These are phyloP conservation scores for Irena cyanogastra DNA, from an alignment of 2,113 vertebrate species.

Conservation along the genomic window DNA sequence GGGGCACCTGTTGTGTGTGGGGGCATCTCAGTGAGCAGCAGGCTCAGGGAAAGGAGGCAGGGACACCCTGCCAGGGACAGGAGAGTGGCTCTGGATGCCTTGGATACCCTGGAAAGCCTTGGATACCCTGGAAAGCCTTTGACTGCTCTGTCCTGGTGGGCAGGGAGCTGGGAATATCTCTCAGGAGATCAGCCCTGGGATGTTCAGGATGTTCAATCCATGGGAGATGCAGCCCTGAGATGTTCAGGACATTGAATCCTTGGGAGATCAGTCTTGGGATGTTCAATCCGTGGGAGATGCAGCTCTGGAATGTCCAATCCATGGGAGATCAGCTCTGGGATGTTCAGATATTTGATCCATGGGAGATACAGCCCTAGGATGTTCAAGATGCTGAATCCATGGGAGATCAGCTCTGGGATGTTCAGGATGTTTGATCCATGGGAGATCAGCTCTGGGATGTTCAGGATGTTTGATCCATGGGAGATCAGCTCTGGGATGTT, in stretches of 20 bases:
- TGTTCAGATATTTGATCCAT: accelerated
- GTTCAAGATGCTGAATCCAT: not conserved
- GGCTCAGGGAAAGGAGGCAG: accelerated
- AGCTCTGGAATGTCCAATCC: accelerated
- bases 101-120: not conserved
- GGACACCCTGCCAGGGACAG: accelerated
- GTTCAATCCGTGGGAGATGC: accelerated
- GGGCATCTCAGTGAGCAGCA: accelerated
- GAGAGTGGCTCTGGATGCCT: accelerated
- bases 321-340: too few relatives aligned
- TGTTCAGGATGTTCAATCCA: not conserved
- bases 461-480: accelerated
- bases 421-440: accelerated
- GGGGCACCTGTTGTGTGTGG: not conserved
- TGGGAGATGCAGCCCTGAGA: too few relatives aligned
- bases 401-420: not conserved
- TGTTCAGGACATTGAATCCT: accelerated
- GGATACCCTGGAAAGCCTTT: not conserved
- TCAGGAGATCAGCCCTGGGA: not conserved
- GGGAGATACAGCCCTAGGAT: not conserved
- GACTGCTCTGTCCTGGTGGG: not conserved
- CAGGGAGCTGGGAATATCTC: not conserved
- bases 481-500: not conserved
- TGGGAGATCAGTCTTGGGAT: too few relatives aligned
- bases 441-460: not conserved